Conservation (phyloP, 2,888 invertebrate species). For the Pteria penguin region DNA sequence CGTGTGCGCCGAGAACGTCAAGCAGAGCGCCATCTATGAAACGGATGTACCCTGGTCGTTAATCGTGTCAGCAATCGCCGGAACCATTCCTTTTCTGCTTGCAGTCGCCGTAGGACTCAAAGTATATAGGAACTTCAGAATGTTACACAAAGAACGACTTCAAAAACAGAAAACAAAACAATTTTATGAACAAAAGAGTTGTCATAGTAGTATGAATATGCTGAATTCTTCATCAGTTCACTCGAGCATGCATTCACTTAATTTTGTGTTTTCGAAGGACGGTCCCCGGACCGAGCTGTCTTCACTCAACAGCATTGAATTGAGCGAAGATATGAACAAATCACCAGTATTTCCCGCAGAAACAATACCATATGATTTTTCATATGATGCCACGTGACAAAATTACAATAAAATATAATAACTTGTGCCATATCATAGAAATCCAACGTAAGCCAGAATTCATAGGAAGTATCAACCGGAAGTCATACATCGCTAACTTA, state of each 20-base stretch:
- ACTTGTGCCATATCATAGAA: neutral
- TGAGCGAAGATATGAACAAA: neutral
- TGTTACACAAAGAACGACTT: slow-evolving; percentile 2
- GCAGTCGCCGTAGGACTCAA: neutral
- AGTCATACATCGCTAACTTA: no score
- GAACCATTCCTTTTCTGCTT: slow-evolving; percentile 15
- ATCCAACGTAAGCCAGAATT: no score
- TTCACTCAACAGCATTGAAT: slow-evolving; percentile 18
- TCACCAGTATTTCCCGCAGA: slow-evolving; percentile 9
- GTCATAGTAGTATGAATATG: slow-evolving; percentile 25
- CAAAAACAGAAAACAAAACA: slow-evolving; percentile 18
- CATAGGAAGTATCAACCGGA: no score
- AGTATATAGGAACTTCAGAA: neutral
- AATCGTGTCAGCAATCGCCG: slow-evolving; percentile 14
- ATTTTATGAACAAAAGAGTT: slow-evolving; percentile 23
- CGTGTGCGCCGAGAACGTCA: slow-evolving; percentile 15
- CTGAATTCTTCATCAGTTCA: slow-evolving; percentile 11
- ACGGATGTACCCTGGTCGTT: slow-evolving; percentile 15
- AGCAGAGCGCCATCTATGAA: neutral
- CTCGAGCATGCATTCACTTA: slow-evolving; percentile 15
- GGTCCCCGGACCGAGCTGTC: neutral
- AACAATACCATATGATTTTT: slow-evolving; percentile 5
- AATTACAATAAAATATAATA: neutral
- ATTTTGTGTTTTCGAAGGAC: slow-evolving; percentile 1
- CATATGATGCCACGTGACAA: neutral